Conservation (phyloP, 2,113 vertebrate genomes). For the Oreochromis spilurus region DNA sequence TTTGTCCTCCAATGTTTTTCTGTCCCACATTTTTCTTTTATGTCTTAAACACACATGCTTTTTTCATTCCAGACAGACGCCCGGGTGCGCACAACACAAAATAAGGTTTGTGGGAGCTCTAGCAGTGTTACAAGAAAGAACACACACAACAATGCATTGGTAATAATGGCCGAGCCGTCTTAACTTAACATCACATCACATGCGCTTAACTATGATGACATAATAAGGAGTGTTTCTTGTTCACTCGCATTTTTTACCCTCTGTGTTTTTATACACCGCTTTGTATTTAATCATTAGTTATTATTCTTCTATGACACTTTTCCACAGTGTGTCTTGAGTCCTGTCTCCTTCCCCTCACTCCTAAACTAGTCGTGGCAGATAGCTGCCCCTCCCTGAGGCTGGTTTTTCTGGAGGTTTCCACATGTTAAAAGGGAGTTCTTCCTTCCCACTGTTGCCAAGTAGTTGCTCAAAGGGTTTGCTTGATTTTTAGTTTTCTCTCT, state of each 20-base stretch:
- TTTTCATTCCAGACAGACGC: slow-evolving; percentile 26
- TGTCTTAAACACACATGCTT: slow-evolving; percentile 35
- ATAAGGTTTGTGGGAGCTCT: slow-evolving; percentile 4
- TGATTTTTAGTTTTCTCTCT: background rate
- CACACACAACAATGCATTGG: background rate
- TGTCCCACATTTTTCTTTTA: background rate
- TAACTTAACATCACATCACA: background rate
- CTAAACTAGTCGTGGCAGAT: background rate
- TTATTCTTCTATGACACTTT: background rate
- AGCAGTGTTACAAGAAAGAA: background rate
- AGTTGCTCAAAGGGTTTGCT: background rate
- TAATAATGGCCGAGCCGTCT: background rate
- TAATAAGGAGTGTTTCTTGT: background rate
- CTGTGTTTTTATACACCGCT: background rate
- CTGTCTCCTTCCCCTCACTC: background rate
- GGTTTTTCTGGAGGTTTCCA: background rate
- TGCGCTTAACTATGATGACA: background rate
- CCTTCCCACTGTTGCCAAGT: background rate
- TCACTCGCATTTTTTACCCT: background rate
- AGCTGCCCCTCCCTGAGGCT: background rate
- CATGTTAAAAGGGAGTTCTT: background rate
- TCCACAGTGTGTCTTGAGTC: background rate
- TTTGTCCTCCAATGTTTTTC: slow-evolving; percentile 51
- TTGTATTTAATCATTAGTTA: background rate
- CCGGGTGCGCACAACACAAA: background rate